Conservation (phyloP, 2,113 vertebrate genomes). For the Ranitomeya variabilis region DNA sequence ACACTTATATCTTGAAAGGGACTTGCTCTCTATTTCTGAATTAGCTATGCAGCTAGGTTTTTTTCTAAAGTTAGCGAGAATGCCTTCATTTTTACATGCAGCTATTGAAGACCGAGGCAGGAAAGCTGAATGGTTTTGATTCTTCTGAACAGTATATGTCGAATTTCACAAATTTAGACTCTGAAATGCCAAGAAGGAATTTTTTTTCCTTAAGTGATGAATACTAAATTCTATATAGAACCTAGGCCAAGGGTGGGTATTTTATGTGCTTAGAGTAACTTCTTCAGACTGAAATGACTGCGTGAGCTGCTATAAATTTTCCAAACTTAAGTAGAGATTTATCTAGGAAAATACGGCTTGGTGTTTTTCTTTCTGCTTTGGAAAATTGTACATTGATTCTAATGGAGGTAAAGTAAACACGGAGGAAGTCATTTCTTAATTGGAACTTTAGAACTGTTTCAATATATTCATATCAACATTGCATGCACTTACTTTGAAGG, state of each 20-base stretch:
- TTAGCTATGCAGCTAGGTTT: conserved; percentile 23
- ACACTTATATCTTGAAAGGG: conserved; percentile 48
- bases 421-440: not conserved
- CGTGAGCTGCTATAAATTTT: conserved; percentile 15
- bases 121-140: conserved; percentile 35
- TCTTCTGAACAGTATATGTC: conserved; percentile 11
- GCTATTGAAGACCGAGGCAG: conserved; percentile 4
- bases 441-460: conserved; percentile 19
- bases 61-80: conserved; percentile 24
- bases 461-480: not conserved
- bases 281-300: conserved; percentile 24
- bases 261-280: conserved; percentile 31
- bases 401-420: conserved; percentile 20
- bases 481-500: not conserved
- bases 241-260: conserved; percentile 23
- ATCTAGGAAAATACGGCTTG: conserved; percentile 31
- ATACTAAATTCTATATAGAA: not conserved
- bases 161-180: conserved; percentile 27
- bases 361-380: conserved; percentile 27
- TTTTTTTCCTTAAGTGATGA: conserved; percentile 9
- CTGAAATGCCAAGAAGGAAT: not conserved
- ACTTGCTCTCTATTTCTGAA: conserved; percentile 36
- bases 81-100: conserved; percentile 29
- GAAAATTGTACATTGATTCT: conserved; percentile 24
- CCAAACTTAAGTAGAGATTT: conserved; percentile 10